Evolutionary conservation across 2,113 vertebrate species (phyloP).

Genomic region (Bubo bubo): DNA sequence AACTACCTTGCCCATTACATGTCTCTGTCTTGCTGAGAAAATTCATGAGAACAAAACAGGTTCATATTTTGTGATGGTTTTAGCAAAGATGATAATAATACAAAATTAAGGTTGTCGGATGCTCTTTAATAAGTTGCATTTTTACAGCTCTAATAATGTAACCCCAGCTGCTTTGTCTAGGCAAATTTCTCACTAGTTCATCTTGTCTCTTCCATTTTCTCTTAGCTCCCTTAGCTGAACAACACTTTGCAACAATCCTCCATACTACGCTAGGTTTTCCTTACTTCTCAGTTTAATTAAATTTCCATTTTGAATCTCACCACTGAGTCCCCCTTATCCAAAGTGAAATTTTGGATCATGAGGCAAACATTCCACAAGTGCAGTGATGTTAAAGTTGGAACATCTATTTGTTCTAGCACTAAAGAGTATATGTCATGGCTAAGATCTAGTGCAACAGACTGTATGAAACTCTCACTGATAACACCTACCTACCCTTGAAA

Average conservation of each 20-base stretch:
- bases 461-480: background rate
- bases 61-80: background rate
- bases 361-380: background rate
- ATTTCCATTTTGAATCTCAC: background rate
- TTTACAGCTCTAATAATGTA: background rate
- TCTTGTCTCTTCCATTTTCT: background rate
- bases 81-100: background rate
- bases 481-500: background rate
- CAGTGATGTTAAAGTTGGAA: background rate
- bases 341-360: background rate
- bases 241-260: background rate
- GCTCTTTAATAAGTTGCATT: background rate
- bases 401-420: background rate
- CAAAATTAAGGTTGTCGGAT: background rate
- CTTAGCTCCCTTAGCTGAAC: background rate
- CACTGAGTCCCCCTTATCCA: fast-evolving
- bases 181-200: background rate
- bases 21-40: background rate
- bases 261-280: background rate
- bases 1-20: background rate
- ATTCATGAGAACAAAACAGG: background rate
- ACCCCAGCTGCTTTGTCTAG: background rate
- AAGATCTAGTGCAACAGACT: background rate
- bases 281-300: background rate
- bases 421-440: background rate